A percentile compares a stretch with the other conserved stretches of the same genome.
Conservation (phyloP, 92 coral and sea anemone species). For the Porites lobata region DNA sequence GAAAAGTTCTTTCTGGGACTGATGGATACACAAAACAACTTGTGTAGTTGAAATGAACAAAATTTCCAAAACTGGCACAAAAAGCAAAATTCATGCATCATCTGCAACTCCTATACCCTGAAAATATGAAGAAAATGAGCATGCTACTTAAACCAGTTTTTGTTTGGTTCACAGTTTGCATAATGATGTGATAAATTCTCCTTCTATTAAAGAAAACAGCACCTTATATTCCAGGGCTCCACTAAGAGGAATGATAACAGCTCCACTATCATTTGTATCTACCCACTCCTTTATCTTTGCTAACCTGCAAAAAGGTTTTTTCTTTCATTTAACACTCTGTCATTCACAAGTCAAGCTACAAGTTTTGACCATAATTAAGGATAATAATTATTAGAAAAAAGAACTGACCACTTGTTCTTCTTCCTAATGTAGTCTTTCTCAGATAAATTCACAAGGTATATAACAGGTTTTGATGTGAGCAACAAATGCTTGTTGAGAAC, state of each 20-base stretch:
- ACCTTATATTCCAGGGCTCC: constrained; percentile 93
- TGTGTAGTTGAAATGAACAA: no score
- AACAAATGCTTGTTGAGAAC: constrained; percentile 94
- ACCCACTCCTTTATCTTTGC: constrained; percentile 97
- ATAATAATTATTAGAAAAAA: neutral
- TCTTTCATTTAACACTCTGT: no score
- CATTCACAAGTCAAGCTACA: neutral
- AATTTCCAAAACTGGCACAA: no score
- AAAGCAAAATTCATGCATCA: no score
- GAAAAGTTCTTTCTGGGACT: no score
- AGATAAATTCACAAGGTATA: constrained; percentile 95
- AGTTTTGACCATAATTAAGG: neutral
- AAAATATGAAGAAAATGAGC: no score
- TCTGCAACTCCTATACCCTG: no score
- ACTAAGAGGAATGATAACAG: constrained; percentile 93
- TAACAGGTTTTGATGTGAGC: constrained; percentile 96
- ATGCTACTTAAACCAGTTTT: no score
- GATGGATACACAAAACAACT: no score
- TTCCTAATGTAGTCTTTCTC: constrained; percentile 97
- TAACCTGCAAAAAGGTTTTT: constrained; percentile 63
- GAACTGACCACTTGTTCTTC: constrained; percentile 94
- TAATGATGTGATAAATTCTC: no score
- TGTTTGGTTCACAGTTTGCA: no score
- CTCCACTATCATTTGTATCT: constrained; percentile 88
- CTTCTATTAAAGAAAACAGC: neutral